These are phyloP conservation scores for Hirtodrosophila confusa DNA, from an alignment of 2,888 invertebrate genomes.

Conservation along the genomic window DNA sequence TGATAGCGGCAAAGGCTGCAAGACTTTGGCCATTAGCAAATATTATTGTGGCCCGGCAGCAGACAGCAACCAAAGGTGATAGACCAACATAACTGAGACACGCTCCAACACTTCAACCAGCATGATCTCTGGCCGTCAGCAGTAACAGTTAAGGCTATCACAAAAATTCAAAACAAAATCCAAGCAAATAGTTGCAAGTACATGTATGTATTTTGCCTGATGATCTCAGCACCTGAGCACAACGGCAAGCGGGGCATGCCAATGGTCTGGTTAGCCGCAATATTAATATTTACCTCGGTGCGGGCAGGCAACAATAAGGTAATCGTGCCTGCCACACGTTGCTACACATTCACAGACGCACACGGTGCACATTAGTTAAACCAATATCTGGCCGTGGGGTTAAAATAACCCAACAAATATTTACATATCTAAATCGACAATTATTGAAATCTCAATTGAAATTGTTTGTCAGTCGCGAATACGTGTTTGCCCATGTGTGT, in stretches of 20 bases:
- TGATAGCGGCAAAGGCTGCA: conserved; percentile 21
- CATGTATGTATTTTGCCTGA: conserved; percentile 7
- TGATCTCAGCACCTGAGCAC: conserved; percentile 38
- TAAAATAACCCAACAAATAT: conserved; percentile 76
- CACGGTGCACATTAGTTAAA: conserved; percentile 71
- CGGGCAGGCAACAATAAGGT: conserved; percentile 3
- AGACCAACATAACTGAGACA: conserved; percentile 2
- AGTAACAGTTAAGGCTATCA: not conserved
- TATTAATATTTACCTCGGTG: conserved; percentile 45
- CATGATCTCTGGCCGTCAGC: not conserved
- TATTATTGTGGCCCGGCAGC: conserved; percentile 42
- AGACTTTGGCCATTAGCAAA: conserved; percentile 62
- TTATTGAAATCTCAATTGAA: conserved; percentile 82
- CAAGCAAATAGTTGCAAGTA: conserved; percentile 7
- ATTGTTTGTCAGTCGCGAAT: conserved; percentile 62
- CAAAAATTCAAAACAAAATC: conserved; percentile 10
- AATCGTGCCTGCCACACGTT: conserved; percentile 19
- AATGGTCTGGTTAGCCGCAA: conserved; percentile 36
- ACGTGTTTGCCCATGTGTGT: conserved; percentile 10
- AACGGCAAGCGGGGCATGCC: conserved; percentile 30
- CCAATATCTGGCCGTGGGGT: conserved; percentile 60
- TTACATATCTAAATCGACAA: conserved; percentile 81
- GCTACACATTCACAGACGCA: conserved; percentile 11
- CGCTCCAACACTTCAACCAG: conserved; percentile 20
- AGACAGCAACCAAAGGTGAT: conserved; percentile 8